phyloP scores from a whole-genome alignment of 2,888 invertebrate species.

The Erannis defoliaria region DNA sequence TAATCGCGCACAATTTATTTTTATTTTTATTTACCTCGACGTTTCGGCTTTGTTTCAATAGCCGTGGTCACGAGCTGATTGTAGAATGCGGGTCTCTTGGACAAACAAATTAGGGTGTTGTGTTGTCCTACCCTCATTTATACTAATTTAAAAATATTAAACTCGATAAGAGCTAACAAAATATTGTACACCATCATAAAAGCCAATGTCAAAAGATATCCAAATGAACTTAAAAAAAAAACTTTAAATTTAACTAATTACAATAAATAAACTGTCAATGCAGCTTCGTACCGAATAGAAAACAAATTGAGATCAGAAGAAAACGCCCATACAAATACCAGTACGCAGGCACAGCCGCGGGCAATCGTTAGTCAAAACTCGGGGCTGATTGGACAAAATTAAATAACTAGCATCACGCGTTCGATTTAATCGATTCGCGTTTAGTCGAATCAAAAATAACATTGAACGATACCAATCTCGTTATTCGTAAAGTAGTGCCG shows the following conservation, averaged over 20 bases:
- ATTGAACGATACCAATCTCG: not conserved
- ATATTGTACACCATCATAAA: conserved; percentile 8
- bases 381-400: not conserved
- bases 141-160: too few species aligned
- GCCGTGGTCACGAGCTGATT: too few species aligned
- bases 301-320: conserved; percentile 72
- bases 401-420: not conserved
- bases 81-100: too few species aligned
- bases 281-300: conserved; percentile 54
- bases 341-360: conserved; percentile 36
- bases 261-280: conserved; percentile 62
- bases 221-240: conserved; percentile 51
- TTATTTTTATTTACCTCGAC: too few species aligned
- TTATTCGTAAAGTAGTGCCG: not conserved
- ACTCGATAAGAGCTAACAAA: not conserved
- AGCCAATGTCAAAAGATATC: conserved; percentile 30
- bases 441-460: too few species aligned
- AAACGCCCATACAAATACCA: conserved; percentile 77
- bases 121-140: too few species aligned
- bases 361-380: conserved; percentile 6
- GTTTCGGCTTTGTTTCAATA: too few species aligned
- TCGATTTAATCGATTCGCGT: not conserved
- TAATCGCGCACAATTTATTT: too few species aligned
- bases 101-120: too few species aligned
- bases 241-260: conserved; percentile 58